Percentiles rank a stretch among this genome's conserved stretches.
phyloP scores from a whole-genome alignment of 2,797 vertebrate species.

The Sciurus carolinensis region DNA sequence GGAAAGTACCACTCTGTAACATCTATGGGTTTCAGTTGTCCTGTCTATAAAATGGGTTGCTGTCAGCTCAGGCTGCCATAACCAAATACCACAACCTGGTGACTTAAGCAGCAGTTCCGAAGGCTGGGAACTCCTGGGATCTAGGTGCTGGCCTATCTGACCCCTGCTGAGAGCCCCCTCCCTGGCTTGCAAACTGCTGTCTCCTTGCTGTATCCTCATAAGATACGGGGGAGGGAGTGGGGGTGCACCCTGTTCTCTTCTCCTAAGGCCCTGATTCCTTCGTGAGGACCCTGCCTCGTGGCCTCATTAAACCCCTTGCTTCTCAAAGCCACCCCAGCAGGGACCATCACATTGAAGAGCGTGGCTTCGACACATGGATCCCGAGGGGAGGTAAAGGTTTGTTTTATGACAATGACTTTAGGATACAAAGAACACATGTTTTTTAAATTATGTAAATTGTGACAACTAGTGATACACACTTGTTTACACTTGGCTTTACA shows the following conservation, averaged over 20 bases:
- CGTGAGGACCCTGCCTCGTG: background rate
- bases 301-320: background rate
- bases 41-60: background rate
- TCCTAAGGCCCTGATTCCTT: background rate
- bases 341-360: too few species aligned
- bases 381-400: background rate
- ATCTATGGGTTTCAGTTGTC: background rate
- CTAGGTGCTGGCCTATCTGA: background rate
- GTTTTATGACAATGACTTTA: background rate
- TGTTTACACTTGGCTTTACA: slow-evolving; percentile 2
- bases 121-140: background rate
- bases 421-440: background rate
- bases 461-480: background rate
- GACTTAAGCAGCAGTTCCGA: background rate
- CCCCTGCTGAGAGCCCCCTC: background rate
- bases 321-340: background rate
- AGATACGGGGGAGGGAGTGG: background rate
- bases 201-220: background rate
- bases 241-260: background rate
- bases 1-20: background rate
- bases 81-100: background rate
- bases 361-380: background rate
- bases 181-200: background rate
- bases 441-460: background rate
- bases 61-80: background rate